Evolutionary conservation across 2,888 invertebrate species (phyloP).

Genomic region (Dynastes maya): DNA sequence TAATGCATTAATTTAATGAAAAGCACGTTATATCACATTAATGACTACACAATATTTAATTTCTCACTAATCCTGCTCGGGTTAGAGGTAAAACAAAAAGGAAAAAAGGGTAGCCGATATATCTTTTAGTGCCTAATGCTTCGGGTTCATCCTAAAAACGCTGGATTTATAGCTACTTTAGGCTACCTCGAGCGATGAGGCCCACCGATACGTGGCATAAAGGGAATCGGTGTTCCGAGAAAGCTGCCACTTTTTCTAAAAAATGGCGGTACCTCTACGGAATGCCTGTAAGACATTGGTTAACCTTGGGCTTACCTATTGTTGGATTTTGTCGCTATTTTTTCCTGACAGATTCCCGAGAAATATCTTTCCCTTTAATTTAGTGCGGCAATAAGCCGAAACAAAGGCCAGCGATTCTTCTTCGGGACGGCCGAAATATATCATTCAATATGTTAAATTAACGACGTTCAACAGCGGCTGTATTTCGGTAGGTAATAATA

Average conservation of each 20-base stretch:
- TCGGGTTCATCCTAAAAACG: conserved; percentile 59
- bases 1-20: too few species aligned
- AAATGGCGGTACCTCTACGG: conserved; percentile 61
- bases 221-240: conserved; percentile 58
- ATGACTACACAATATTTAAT: too few species aligned
- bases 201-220: conserved; percentile 38
- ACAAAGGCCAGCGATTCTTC: conserved; percentile 38
- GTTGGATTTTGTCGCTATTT: conserved; percentile 51
- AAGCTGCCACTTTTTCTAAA: conserved; percentile 62
- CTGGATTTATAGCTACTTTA: conserved; percentile 64
- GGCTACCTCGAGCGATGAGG: conserved; percentile 59
- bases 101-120: too few species aligned
- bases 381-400: conserved; percentile 40
- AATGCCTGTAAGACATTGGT: conserved; percentile 56
- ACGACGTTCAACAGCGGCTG: neutral
- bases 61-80: too few species aligned
- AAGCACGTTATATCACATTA: too few species aligned
- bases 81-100: too few species aligned
- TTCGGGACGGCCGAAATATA: conserved; percentile 31
- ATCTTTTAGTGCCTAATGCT: too few species aligned
- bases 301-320: conserved; percentile 53
- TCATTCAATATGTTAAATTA: conserved; percentile 23
- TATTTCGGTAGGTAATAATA: neutral
- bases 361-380: conserved; percentile 38
- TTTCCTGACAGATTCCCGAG: conserved; percentile 44